These are phyloP conservation scores for Peromyscus nudipes DNA, from an alignment of 2,797 vertebrate genomes.

Conservation along the genomic window DNA sequence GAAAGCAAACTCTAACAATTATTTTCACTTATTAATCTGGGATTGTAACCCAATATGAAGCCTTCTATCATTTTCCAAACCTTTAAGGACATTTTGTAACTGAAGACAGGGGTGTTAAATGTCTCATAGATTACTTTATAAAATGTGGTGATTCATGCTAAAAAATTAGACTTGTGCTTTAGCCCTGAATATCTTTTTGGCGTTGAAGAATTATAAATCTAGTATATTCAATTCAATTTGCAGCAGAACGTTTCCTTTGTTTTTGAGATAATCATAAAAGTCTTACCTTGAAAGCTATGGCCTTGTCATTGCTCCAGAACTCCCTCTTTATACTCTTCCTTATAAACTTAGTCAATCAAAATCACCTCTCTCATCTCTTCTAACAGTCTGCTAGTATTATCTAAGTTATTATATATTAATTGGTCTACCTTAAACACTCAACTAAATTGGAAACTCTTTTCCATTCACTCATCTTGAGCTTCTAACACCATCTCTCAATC, in stretches of 20 bases:
- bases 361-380: not conserved
- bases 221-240: not conserved
- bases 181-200: not conserved
- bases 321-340: not conserved
- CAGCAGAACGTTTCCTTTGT: not conserved
- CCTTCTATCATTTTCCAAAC: not conserved
- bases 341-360: not conserved
- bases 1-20: too few relatives aligned
- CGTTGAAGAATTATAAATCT: not conserved
- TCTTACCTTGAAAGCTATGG: not conserved
- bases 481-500: not conserved
- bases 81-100: not conserved
- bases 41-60: not conserved
- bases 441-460: not conserved
- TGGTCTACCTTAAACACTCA: not conserved
- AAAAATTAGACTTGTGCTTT: not conserved
- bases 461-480: rapidly evolving
- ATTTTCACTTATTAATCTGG: not conserved
- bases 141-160: not conserved
- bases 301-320: not conserved
- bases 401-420: not conserved
- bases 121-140: not conserved
- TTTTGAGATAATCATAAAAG: not conserved
- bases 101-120: not conserved
- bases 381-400: not conserved